Percentiles rank a stretch among this genome's conserved stretches.
Conservation (phyloP, 2,888 invertebrate species). For the Acrocera orbiculus region DNA sequence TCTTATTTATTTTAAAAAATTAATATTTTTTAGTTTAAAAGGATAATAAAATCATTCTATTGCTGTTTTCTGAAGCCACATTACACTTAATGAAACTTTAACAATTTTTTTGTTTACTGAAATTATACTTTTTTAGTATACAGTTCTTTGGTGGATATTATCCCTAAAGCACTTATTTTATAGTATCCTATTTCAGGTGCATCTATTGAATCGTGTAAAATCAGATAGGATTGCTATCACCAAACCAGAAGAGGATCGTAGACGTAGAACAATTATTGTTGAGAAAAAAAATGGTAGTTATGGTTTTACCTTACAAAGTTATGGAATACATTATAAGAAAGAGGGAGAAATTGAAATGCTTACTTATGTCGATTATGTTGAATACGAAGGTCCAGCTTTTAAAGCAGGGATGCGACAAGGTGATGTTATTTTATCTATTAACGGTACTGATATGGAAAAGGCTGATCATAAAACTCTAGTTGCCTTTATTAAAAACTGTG, state of each 20-base stretch:
- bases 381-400: conserved; percentile 80
- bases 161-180: conserved; percentile 30
- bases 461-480: conserved; percentile 88
- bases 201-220: conserved; percentile 52
- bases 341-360: conserved; percentile 91
- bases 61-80: not conserved
- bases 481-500: conserved; percentile 78
- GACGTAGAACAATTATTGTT: conserved; percentile 77
- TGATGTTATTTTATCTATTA: conserved; percentile 89
- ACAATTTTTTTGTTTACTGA: not conserved
- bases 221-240: conserved; percentile 51
- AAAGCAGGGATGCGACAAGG: conserved; percentile 89
- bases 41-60: not conserved
- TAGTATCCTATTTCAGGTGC: too few relatives aligned
- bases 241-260: conserved; percentile 68
- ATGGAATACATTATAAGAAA: conserved; percentile 89
- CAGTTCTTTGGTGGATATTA: not conserved
- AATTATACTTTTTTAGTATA: not conserved
- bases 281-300: conserved; percentile 80
- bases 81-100: not conserved
- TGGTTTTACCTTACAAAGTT: conserved; percentile 93
- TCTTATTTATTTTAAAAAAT: too few relatives aligned
- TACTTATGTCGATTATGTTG: conserved; percentile 93
- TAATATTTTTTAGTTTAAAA: too few relatives aligned
- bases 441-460: conserved; percentile 88